A percentile compares a stretch with the other conserved stretches of the same genome.
Evolutionary conservation across 2,888 invertebrate genomes (phyloP).

Genomic region (Glaucopsyche alexis): DNA sequence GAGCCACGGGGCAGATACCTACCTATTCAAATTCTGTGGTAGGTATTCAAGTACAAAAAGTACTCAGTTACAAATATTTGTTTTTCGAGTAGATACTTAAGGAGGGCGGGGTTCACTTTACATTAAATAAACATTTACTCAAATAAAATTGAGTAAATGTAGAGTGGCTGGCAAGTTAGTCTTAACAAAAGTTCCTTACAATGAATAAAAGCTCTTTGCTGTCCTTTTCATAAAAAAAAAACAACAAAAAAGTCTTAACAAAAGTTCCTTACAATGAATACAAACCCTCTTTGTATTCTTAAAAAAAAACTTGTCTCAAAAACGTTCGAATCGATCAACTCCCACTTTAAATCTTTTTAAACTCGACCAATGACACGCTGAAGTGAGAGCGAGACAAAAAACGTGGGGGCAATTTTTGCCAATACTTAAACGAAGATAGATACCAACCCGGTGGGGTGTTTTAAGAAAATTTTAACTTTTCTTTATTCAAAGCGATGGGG

Average conservation of each 20-base stretch:
- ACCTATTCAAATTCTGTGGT: no score
- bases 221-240: no score
- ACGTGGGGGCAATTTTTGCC: constrained; percentile 72
- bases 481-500: constrained; percentile 69
- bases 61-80: constrained; percentile 3
- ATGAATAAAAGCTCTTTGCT: no score
- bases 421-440: constrained; percentile 79
- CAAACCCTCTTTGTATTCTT: no score
- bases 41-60: no score
- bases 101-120: background rate
- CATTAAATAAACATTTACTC: background rate
- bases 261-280: background rate
- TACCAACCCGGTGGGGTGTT: constrained; percentile 62
- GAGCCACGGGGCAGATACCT: no score
- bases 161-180: no score
- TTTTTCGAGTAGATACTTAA: background rate
- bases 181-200: background rate
- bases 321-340: constrained; percentile 16
- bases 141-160: background rate
- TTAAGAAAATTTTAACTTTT: constrained; percentile 79
- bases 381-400: constrained; percentile 55
- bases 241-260: background rate
- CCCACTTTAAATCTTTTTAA: constrained; percentile 52
- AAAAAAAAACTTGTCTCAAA: constrained; percentile 2
- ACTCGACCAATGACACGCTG: constrained; percentile 64